Percentiles rank a stretch among this genome's conserved stretches.
Evolutionary conservation across 2,113 vertebrate genomes (phyloP).

Genomic region (Sclerurus mexicanus): DNA sequence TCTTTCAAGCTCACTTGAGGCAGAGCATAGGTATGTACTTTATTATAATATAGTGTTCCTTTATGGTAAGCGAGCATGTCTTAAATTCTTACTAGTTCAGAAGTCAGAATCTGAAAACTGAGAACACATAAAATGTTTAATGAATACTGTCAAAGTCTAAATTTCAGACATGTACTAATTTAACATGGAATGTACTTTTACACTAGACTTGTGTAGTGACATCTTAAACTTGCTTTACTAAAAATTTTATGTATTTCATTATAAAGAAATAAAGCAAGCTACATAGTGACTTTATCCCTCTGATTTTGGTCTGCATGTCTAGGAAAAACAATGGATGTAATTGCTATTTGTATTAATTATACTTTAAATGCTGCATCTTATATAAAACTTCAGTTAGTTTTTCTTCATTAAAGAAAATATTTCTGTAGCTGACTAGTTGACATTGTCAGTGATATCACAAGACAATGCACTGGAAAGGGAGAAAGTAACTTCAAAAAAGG

Average conservation of each 20-base stretch:
- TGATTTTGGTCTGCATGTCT: background rate
- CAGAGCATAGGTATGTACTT: conserved; percentile 75
- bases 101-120: background rate
- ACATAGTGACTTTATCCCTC: background rate
- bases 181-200: background rate
- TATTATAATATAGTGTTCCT: background rate
- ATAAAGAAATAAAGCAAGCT: background rate
- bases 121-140: background rate
- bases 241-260: background rate
- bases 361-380: background rate
- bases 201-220: background rate
- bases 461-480: background rate
- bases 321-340: background rate
- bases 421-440: background rate
- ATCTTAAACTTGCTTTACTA: background rate
- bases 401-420: background rate
- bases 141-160: background rate
- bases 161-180: background rate
- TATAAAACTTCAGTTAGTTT: background rate
- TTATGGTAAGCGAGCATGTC: background rate
- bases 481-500: background rate
- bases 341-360: background rate
- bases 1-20: conserved; percentile 82
- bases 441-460: background rate
- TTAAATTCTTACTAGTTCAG: background rate